phyloP scores from a whole-genome alignment of 2,888 invertebrate species.

The Abrostola triplasia region DNA sequence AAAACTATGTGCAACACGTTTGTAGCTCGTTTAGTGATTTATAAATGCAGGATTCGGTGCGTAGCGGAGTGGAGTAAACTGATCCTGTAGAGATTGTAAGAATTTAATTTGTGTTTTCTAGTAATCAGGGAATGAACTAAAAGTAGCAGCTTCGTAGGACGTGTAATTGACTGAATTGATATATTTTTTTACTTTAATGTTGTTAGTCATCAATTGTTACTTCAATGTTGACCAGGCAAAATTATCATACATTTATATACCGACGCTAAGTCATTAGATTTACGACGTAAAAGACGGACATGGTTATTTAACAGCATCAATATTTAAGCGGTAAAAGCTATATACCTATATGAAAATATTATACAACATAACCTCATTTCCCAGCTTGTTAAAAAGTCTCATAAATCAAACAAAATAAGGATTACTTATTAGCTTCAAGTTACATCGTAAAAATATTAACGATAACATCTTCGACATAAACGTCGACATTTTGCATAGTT shows the following conservation, averaged over 20 bases:
- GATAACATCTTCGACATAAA: constrained; percentile 46
- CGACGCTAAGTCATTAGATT: no score
- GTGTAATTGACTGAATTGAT: no score
- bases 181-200: no score
- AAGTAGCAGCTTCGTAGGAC: no score
- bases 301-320: no score
- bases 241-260: no score
- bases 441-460: constrained; percentile 55
- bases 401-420: constrained; percentile 46
- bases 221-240: no score
- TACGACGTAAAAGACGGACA: no score
- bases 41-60: constrained; percentile 16
- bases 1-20: constrained; percentile 47
- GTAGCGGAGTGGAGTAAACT: constrained; percentile 3
- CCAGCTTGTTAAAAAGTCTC: neutral
- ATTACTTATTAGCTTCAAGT: constrained; percentile 48
- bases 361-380: neutral
- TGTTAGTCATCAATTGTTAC: no score
- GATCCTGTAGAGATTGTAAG: neutral
- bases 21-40: constrained; percentile 34
- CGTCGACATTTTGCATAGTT: constrained; percentile 51
- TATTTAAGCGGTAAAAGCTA: no score
- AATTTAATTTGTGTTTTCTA: neutral
- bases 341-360: neutral
- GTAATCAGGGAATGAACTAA: no score